These are phyloP conservation scores for Diachasma alloeum DNA, from an alignment of 1,140 invertebrate genomes.

Conservation along the genomic window DNA sequence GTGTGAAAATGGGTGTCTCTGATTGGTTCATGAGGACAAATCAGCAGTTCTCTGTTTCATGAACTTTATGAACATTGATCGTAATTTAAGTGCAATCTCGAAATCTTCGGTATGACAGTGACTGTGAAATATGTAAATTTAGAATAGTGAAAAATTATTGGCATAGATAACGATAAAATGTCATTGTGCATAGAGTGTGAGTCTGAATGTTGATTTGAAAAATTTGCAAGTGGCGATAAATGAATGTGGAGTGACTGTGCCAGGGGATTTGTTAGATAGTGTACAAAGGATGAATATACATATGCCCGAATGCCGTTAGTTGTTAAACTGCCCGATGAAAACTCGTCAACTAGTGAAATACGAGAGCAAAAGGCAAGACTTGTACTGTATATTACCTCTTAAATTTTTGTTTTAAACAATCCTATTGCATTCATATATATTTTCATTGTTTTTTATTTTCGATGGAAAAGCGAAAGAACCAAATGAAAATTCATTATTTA, in stretches of 20 bases:
- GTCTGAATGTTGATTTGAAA: background rate
- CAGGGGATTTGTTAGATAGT: background rate
- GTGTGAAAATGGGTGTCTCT: too few species aligned
- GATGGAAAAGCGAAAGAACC: background rate
- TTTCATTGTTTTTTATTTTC: background rate
- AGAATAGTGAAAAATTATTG: background rate
- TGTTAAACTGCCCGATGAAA: background rate
- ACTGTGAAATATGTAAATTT: conserved; percentile 10
- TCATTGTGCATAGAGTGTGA: background rate
- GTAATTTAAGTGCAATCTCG: background rate
- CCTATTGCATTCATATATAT: background rate
- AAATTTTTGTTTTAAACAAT: too few species aligned
- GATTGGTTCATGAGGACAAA: too few species aligned
- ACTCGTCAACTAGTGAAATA: background rate
- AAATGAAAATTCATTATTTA: background rate
- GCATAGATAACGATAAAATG: background rate
- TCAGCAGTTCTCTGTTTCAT: background rate
- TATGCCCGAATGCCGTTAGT: background rate
- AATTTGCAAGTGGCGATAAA: background rate
- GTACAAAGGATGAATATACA: background rate
- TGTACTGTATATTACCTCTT: background rate
- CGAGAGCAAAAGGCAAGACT: background rate
- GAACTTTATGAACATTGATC: background rate
- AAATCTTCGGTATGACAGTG: background rate
- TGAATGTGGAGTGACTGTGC: background rate